Conservation (phyloP, 2,113 vertebrate genomes). For the Saguinus imperator region DNA sequence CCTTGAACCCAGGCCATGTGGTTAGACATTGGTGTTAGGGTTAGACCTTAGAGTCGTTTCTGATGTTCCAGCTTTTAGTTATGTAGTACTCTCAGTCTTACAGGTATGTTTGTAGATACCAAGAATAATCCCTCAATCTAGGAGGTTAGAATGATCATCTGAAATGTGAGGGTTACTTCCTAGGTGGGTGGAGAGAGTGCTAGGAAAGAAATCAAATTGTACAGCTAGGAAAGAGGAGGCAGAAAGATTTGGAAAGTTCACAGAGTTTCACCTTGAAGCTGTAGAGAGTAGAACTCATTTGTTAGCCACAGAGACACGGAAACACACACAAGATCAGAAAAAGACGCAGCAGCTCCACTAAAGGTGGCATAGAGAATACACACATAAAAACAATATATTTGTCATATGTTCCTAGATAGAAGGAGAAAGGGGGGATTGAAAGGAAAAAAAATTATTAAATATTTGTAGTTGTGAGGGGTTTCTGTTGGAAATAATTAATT, state of each 20-base stretch:
- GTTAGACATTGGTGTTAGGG: slow-evolving; percentile 1
- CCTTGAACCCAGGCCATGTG: neutral
- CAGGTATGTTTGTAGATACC: neutral
- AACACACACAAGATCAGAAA: neutral
- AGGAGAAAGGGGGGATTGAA: neutral
- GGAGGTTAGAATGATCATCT: neutral
- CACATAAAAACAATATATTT: slow-evolving; percentile 41
- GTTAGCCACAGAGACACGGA: slow-evolving; percentile 22
- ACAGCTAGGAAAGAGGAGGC: slow-evolving; percentile 31
- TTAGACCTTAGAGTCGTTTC: neutral
- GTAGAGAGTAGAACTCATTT: slow-evolving; percentile 34
- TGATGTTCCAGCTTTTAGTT: neutral
- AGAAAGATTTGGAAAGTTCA: slow-evolving; percentile 41
- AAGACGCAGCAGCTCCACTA: slow-evolving; percentile 28
- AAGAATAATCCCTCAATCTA: neutral
- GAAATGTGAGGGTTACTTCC: slow-evolving; percentile 18
- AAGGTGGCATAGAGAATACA: slow-evolving; percentile 41
- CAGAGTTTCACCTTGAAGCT: slow-evolving; percentile 42
- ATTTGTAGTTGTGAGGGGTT: neutral
- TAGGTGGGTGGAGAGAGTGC: neutral
- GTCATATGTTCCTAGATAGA: slow-evolving; percentile 14
- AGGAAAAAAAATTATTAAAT: neutral
- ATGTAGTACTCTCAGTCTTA: neutral
- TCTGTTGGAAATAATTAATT: slow-evolving; percentile 46
- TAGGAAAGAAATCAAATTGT: slow-evolving; percentile 11